Percentiles rank a stretch among this genome's conserved stretches.
phyloP scores from a whole-genome alignment of 2,888 invertebrate genomes.

The Gandaritis pyraliata region DNA sequence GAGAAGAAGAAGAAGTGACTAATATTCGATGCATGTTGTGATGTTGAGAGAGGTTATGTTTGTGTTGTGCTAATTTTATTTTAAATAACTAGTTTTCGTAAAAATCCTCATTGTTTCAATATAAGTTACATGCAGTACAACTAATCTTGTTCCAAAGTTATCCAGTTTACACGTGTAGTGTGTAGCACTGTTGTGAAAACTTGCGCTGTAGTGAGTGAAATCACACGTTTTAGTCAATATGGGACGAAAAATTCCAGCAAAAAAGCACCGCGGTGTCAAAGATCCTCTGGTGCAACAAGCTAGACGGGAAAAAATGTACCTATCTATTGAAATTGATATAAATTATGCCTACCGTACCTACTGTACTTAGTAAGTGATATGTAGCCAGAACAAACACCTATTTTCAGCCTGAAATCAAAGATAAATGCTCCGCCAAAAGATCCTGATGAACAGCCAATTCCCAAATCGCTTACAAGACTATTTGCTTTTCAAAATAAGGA shows the following conservation, averaged over 20 bases:
- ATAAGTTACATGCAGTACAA: background rate
- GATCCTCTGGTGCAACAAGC: constrained; percentile 90
- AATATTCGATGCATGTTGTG: too few species aligned
- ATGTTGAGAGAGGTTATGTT: too few species aligned
- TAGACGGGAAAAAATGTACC: constrained; percentile 85
- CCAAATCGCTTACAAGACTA: constrained; percentile 87
- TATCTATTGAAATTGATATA: background rate
- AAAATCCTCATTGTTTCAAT: too few species aligned
- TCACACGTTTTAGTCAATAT: constrained; percentile 57
- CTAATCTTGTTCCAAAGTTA: background rate
- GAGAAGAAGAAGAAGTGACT: too few species aligned
- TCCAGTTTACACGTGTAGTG: background rate
- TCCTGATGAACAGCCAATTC: constrained; percentile 89
- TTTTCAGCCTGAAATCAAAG: constrained; percentile 87
- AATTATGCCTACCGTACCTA: too few species aligned
- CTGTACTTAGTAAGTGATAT: background rate
- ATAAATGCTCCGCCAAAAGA: constrained; percentile 90
- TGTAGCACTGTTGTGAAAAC: background rate
- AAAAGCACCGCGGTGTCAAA: constrained; percentile 91
- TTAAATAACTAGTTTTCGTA: too few species aligned
- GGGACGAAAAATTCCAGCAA: constrained; percentile 92
- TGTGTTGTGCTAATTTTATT: too few species aligned
- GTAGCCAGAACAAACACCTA: background rate
- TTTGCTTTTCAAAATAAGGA: constrained; percentile 71
- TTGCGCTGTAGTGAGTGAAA: background rate